phyloP scores from a whole-genome alignment of 2,113 vertebrate genomes.

The Aegithalos caudatus region DNA sequence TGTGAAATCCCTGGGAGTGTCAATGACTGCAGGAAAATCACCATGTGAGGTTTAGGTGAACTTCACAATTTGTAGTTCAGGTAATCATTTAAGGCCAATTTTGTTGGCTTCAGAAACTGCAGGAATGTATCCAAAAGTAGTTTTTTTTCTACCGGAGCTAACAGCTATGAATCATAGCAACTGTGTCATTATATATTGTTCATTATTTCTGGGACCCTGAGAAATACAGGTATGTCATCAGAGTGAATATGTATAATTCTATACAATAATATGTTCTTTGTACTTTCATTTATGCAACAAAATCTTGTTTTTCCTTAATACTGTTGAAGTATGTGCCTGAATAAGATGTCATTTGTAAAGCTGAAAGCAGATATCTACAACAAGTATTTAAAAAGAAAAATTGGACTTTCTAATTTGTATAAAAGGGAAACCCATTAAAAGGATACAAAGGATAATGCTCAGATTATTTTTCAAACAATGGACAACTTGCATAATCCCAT shows the following conservation, averaged over 20 bases:
- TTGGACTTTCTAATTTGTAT: constrained; percentile 68
- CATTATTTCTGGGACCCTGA: constrained; percentile 29
- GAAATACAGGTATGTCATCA: not conserved
- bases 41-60: not conserved
- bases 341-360: constrained; percentile 59
- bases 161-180: not conserved
- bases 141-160: not conserved
- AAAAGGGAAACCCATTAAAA: constrained; percentile 56
- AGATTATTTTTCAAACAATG: constrained; percentile 74
- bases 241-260: not conserved
- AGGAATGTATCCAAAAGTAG: not conserved
- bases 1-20: not conserved
- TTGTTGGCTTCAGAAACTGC: not conserved
- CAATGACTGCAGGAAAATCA: not conserved
- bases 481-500: constrained; percentile 73
- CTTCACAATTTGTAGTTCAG: not conserved
- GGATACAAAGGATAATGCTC: constrained; percentile 56
- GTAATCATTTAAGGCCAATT: not conserved
- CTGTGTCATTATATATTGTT: not conserved
- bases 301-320: constrained; percentile 51
- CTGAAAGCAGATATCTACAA: constrained; percentile 70
- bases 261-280: constrained; percentile 34
- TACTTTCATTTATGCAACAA: constrained; percentile 42
- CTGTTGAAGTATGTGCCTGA: constrained; percentile 49
- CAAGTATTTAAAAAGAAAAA: constrained; percentile 64